Percentiles rank a stretch among this genome's conserved stretches.
Conservation (phyloP, 2,797 vertebrate genomes). For the Phrynocephalus guinanensis region DNA sequence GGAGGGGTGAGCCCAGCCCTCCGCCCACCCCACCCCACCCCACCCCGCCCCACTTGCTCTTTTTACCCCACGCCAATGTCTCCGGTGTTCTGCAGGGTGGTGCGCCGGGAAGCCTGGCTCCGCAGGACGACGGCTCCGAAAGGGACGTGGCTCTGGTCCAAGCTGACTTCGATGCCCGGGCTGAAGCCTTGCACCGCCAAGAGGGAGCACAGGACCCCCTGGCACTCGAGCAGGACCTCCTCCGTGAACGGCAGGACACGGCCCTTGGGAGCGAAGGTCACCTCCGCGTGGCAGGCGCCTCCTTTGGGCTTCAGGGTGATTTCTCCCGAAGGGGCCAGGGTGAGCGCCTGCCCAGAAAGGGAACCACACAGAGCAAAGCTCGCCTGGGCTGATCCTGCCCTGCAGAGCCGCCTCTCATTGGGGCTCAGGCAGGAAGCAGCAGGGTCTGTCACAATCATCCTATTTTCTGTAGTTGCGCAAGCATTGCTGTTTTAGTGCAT, state of each 20-base stretch:
- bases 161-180: conserved; percentile 82
- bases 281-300: conserved; percentile 77
- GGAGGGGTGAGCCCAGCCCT: background rate
- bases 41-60: background rate
- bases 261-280: conserved; percentile 82
- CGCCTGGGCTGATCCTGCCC: no score
- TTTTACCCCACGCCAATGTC: conserved; percentile 84
- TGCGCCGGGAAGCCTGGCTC: conserved; percentile 75
- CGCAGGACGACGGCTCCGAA: conserved; percentile 85
- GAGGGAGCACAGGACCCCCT: conserved; percentile 80
- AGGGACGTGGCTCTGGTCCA: conserved; percentile 84
- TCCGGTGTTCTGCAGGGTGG: conserved; percentile 84
- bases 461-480: no score
- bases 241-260: conserved; percentile 79
- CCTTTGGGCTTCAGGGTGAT: conserved; percentile 80
- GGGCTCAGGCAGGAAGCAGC: background rate
- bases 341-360: conserved; percentile 79
- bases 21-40: background rate
- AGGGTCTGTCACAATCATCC: no score
- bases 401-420: no score
- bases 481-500: no score
- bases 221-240: conserved; percentile 83
- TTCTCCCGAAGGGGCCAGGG: conserved; percentile 75
- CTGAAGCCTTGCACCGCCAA: conserved; percentile 86
- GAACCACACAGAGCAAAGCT: no score